Evolutionary conservation across 2,888 invertebrate species (phyloP).

Genomic region (Cancer borealis): DNA sequence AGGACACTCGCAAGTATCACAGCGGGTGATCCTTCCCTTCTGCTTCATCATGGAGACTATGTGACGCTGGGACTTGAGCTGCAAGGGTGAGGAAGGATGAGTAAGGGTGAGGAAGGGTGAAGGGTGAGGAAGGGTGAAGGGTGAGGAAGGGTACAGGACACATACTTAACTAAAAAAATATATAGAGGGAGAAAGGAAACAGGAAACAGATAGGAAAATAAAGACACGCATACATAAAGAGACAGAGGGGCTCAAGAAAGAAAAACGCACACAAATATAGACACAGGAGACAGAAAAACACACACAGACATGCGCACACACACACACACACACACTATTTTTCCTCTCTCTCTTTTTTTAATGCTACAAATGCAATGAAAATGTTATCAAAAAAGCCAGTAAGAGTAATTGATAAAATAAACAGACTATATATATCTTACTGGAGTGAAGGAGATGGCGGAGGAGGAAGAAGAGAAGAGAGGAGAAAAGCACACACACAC

Average conservation of each 20-base stretch:
- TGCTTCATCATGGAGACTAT: background rate
- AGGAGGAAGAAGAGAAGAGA: slow-evolving; percentile 34
- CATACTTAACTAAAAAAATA: no score
- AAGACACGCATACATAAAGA: no score
- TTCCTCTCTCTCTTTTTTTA: background rate
- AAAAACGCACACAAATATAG: no score
- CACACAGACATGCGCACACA: no score
- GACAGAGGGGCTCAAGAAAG: no score
- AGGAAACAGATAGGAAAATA: no score
- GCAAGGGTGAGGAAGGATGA: background rate
- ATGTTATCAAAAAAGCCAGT: background rate
- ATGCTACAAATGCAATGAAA: background rate
- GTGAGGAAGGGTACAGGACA: background rate
- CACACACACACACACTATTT: background rate
- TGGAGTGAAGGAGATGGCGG: slow-evolving; percentile 27
- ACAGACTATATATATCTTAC: background rate
- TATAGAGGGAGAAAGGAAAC: background rate
- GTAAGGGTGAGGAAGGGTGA: no score
- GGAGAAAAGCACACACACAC: background rate
- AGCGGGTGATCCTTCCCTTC: background rate
- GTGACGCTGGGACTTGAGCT: slow-evolving; percentile 21
- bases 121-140: no score
- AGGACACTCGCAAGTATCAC: background rate
- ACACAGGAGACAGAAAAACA: no score
- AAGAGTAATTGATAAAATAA: background rate